Conservation (phyloP, 1,140 invertebrate species). For the Tetramorium alpestre region DNA sequence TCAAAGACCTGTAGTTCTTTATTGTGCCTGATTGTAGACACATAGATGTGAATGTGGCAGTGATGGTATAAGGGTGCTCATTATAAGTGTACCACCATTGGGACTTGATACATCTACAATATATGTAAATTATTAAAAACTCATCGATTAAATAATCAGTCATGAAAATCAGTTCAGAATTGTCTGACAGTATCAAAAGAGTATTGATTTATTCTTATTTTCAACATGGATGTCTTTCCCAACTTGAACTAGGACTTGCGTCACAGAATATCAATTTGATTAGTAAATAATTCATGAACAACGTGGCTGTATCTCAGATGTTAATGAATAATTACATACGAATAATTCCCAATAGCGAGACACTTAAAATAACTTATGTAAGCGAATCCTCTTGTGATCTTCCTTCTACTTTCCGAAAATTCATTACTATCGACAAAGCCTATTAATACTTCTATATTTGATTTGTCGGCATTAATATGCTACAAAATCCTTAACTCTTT, state of each 20-base stretch:
- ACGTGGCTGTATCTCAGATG: background rate
- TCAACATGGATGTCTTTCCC: conserved; percentile 16
- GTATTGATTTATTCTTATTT: conserved; percentile 3
- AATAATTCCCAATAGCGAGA: conserved; percentile 49
- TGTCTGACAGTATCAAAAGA: background rate
- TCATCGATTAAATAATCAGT: background rate
- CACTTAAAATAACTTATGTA: conserved; percentile 51
- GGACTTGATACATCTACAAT: background rate
- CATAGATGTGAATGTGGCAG: conserved; percentile 54
- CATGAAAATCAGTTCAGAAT: background rate
- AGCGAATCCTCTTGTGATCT: conserved; percentile 19
- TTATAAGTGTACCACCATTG: conserved; percentile 56
- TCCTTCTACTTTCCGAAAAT: conserved; percentile 41
- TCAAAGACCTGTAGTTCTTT: conserved; percentile 43
- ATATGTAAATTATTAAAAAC: background rate
- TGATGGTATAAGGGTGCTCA: conserved; percentile 31
- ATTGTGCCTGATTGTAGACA: conserved; percentile 48
- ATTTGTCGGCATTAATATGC: conserved; percentile 21
- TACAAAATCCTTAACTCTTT: background rate
- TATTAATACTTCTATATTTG: conserved; percentile 29
- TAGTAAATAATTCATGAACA: conserved; percentile 20
- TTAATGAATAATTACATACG: conserved; percentile 21
- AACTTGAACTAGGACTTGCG: background rate
- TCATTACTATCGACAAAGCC: conserved; percentile 22
- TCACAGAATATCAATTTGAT: conserved; percentile 21